Conservation (phyloP, 2,888 invertebrate species). For the Alentia gelatinosa region DNA sequence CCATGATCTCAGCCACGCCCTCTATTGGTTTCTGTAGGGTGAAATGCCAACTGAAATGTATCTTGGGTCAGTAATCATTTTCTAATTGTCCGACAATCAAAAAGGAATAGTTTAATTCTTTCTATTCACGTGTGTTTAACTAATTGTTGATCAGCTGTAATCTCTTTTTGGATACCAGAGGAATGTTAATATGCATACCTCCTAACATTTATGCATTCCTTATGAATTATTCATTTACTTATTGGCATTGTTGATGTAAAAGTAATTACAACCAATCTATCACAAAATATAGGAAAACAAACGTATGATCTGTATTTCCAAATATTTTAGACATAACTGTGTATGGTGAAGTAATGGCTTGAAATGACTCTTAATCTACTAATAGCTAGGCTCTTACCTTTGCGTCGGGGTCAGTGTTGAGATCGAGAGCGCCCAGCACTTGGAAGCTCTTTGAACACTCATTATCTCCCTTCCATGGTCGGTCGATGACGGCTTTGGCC, state of each 20-base stretch:
- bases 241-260: no score
- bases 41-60: not conserved
- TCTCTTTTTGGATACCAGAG: no score
- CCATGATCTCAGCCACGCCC: conserved; percentile 58
- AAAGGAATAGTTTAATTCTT: no score
- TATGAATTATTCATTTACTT: no score
- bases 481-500: conserved; percentile 89
- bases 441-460: conserved; percentile 91
- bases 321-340: no score
- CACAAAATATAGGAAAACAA: no score
- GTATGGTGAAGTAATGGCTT: no score
- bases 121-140: not conserved
- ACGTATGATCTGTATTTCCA: no score
- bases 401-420: conserved; percentile 83
- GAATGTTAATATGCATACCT: no score
- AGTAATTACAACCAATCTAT: no score
- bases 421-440: conserved; percentile 89
- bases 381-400: conserved; percentile 73
- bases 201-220: no score
- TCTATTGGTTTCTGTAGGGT: conserved; percentile 56
- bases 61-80: not conserved
- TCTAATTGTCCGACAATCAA: no score
- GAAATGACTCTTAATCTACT: not conserved
- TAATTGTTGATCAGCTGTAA: not conserved
- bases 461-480: conserved; percentile 92